Evolutionary conservation across 2,888 invertebrate genomes (phyloP), one percentile per base, ranked within the genome.

Genomic region (Barypeithes pellucidus): DNA sequence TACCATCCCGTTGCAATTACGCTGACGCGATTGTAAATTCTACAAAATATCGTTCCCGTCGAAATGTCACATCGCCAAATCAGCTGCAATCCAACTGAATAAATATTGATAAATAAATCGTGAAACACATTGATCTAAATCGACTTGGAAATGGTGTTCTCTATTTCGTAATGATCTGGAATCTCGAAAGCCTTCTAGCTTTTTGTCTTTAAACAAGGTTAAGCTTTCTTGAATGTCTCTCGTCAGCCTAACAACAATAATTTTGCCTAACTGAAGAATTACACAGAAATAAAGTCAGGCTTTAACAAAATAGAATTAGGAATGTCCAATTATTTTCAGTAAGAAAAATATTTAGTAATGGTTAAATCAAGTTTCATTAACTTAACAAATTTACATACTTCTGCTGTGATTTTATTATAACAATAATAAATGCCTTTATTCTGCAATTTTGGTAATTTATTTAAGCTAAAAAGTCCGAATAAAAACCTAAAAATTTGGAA

Each of bases 121-220:
- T 3, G 2, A 39, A n/a, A 39, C n/a, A 29, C 1, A 5, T 39
- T 3, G 29, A 29, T 29, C 1, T 29, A 5, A 29, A 29, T 29
- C 5, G 29, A 29, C 29, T 29, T 29, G 29, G n/a, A 16, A 47
- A 47, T 9, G 20, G 4, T 18, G 14, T 5, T 11, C 8, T 47
- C 47, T 20, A 47, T 47, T 47, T 47, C 16, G 9, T 47, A 50
- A 50, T 24, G 22, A 22, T 50, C 50, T 50, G n/a, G n/a, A 3
- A n/a, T 50, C 9, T 24, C 24, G 3, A 50, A 50, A 20, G 20
- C 22, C 18, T 20, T 47, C 20, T 47, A 47, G 14, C 43, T 16
- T 47, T 47, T 47, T 50, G 50, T 50, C 50, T 12, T 24, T 22
- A 12, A 9, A 24, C 9, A 50, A 24, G 11, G 20, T 47, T 47